Evolutionary conservation across 1,140 invertebrate genomes (phyloP).

Genomic region (Drosophila persimilis): DNA sequence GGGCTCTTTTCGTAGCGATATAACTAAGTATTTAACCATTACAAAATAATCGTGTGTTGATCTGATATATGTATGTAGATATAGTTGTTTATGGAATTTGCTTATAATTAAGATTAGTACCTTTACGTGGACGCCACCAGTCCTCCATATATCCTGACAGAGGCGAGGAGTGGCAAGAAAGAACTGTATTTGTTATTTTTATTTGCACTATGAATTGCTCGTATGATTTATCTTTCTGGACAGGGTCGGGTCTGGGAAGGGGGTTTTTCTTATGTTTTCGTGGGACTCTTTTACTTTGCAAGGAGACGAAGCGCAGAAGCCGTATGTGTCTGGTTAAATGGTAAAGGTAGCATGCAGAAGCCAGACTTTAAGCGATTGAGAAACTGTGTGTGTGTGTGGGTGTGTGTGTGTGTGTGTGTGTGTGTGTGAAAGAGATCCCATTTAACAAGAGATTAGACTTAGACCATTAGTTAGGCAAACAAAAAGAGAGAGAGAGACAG

Average conservation of each 20-base stretch:
- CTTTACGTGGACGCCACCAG: conserved; percentile 97
- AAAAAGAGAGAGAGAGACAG: conserved; percentile 6
- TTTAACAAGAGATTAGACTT: too few species aligned
- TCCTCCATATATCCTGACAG: conserved; percentile 98
- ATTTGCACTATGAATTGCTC: conserved; percentile 73
- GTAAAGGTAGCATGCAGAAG: conserved; percentile 36
- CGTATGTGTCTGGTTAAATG: background rate
- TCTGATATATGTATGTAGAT: conserved; percentile 29
- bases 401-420: too few species aligned
- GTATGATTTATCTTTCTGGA: conserved; percentile 36
- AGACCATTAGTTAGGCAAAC: too few species aligned
- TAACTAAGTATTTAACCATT: background rate
- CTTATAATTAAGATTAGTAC: conserved; percentile 85
- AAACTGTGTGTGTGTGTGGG: background rate
- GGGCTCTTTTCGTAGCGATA: background rate
- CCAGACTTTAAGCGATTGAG: conserved; percentile 29
- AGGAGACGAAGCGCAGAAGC: conserved; percentile 11
- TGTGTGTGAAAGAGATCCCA: too few species aligned
- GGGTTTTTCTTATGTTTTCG: conserved; percentile 10
- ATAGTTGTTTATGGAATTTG: conserved; percentile 41
- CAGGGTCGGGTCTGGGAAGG: background rate
- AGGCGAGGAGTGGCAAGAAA: conserved; percentile 94
- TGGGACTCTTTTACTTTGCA: too few species aligned
- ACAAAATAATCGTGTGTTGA: conserved; percentile 33
- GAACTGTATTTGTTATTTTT: conserved; percentile 84